These are phyloP conservation scores for Morpho achilles DNA, from an alignment of 2,888 invertebrate species.

Conservation along the genomic window DNA sequence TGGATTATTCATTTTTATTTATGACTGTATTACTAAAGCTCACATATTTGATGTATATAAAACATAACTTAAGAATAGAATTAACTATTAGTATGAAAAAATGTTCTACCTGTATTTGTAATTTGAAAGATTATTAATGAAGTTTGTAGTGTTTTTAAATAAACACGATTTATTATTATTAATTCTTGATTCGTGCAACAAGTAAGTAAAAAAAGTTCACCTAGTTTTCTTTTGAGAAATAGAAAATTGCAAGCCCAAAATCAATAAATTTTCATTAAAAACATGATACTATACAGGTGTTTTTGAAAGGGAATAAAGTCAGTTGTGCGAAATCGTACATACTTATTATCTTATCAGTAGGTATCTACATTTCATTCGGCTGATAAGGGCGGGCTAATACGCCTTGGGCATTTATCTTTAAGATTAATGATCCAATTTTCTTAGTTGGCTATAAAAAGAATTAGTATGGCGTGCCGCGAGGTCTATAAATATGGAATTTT, in stretches of 20 bases:
- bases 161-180: no score
- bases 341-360: slow-evolving; percentile 15
- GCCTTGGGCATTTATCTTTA: slow-evolving; percentile 76
- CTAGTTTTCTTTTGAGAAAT: no score
- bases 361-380: slow-evolving; percentile 67
- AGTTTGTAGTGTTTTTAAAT: no score
- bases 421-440: slow-evolving; percentile 80
- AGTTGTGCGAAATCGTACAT: background rate
- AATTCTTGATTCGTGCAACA: no score
- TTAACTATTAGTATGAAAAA: no score
- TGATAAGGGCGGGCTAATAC: slow-evolving; percentile 77
- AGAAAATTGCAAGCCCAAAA: no score
- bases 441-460: slow-evolving; percentile 75
- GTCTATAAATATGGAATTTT: slow-evolving; percentile 17
- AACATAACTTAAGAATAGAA: no score
- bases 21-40: background rate
- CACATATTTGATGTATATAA: background rate
- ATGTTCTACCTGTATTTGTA: no score
- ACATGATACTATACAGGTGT: no score
- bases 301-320: slow-evolving; percentile 10
- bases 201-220: no score
- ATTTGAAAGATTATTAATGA: no score
- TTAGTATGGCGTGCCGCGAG: slow-evolving; percentile 24
- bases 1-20: slow-evolving; percentile 5
- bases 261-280: no score